Base-by-base conservation (phyloP, 2,888 invertebrate species). In the Lithophane socia region DNA sequence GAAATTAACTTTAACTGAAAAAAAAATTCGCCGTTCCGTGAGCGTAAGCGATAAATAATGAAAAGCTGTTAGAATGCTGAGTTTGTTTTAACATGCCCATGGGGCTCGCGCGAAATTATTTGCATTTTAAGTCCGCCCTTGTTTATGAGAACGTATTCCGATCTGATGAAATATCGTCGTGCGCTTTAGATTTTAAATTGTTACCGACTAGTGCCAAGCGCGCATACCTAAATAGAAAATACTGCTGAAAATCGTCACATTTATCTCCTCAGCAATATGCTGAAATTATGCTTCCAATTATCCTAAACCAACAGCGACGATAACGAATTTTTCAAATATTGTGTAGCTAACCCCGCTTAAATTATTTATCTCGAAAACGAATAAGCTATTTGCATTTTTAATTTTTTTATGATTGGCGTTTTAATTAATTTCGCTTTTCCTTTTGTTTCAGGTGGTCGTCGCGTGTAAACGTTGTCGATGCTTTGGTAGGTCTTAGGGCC, bases 371-470 rank as follows among this genome's bases (percentile, higher is more conserved):
- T 77, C 82, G 72, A 80, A 82, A 86, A 74, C 77, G 80, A 88
- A 84, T 86, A 86, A 87, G 90, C 90, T 91, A 86, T 82, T 90
- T 86, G 87, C 91, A 89, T 92, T 93, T 93, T 87, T 82, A 78
- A 87, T 90, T 92, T 92, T 92, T 90, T 94, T 94, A 93, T 95
- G 86, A 95, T 95, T 96, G 95, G 96, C 96, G 91, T 94, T 96
- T 94, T 95, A 87, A 97, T 97, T 97, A 97, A 97, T 97, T 97
- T 97, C 93, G 97, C 97, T 97, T 97, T 95, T 95, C 94, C 95
- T 96, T 96, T 97, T 97, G 97, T 97, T 97, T 91, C 97, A 97
- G 97, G 95, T 97, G 94, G 95, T 93, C 96, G 93, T 93, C 95
- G 93, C 92, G 93, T 92, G 92, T 94, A 91, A 90, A 90, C 91